Conservation (phyloP, 2,888 invertebrate genomes). For the Frankliniella intonsa region DNA sequence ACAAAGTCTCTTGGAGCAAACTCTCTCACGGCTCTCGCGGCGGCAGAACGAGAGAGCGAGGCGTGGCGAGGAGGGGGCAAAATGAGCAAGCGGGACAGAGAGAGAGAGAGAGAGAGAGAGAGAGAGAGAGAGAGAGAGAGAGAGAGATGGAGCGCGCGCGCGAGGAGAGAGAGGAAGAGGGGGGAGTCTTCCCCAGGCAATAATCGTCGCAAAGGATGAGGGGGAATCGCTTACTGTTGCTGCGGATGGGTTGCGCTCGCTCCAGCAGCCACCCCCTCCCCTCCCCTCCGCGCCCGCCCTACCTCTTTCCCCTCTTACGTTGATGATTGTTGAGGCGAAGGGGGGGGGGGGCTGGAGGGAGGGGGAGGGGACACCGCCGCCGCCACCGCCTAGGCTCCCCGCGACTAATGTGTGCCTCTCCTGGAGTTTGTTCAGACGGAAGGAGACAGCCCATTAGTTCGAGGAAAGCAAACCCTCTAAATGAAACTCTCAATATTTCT, state of each 20-base stretch:
- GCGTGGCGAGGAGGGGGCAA: not conserved
- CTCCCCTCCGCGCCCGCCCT: not conserved
- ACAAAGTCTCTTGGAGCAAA: slow-evolving; percentile 3
- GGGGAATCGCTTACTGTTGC: slow-evolving; percentile 14
- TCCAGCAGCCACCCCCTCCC: not conserved
- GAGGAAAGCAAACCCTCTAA: too few relatives aligned
- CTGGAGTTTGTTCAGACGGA: too few relatives aligned
- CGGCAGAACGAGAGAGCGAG: not conserved
- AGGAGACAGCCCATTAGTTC: too few relatives aligned
- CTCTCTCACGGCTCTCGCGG: not conserved
- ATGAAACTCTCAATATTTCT: too few relatives aligned
- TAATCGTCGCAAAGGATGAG: slow-evolving; percentile 6
- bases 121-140: not conserved
- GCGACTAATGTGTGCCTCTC: too few relatives aligned
- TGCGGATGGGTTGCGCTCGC: not conserved
- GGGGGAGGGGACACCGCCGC: too few relatives aligned
- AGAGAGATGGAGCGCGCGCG: not conserved
- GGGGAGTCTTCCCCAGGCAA: not conserved
- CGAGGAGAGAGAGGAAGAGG: not conserved
- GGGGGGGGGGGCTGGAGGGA: too few relatives aligned
- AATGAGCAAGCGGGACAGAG: not conserved
- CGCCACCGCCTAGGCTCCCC: too few relatives aligned
- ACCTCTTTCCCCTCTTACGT: not conserved
- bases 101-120: not conserved
- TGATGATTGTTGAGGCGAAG: too few relatives aligned